Base-by-base conservation (phyloP, 2,888 invertebrate genomes). In the Salpingus planirostris region DNA sequence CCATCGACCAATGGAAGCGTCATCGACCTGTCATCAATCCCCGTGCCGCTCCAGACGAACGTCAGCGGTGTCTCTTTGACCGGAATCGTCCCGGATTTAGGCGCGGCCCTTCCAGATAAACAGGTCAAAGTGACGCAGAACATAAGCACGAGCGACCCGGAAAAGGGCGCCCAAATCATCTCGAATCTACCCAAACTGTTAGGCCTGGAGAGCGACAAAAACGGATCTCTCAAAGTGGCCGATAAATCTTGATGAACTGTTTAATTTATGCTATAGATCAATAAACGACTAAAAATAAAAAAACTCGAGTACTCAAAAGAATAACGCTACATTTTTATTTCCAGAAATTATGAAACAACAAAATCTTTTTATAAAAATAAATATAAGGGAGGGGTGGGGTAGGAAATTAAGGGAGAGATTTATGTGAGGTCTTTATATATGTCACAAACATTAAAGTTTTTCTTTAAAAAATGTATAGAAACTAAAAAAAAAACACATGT, bases 41-140 rank as follows among this genome's bases (percentile, higher is more conserved):
- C 71, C 5, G 37, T 71, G 15, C 73, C 73, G 22, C 62, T 71
- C 10, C 70, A 71, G 47, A 70, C 71, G 2, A 72, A 72, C 42
- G 57, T 73, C 13, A 67, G 66, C 29, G 71, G 71, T 1, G 67
- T 70, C 38, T 61, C 69, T 2, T 54, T 72, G 1, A 73, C 72
- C 0, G 71, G 70, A 3, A 61, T 71, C 29, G 65, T 69, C 2
- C 69, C 69, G 0, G 59, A 70, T 35, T 68, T 70, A 22, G 38
- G 42, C 3, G 32, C 55, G 3, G 33, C 54, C 12, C 33, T 56
- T 12, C 62, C 61, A 3, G 53, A 57, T 27, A 54, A 56, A 22
- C 45, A 60, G 31, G 41, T 62, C 4, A 57, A 45, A 27, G 51
- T 62, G 2, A 57, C 52, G 11, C 55, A 55, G 25, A 62, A 62